These are phyloP conservation scores for Styela clava DNA, from an alignment of 23 tunicate species.

Conservation along the genomic window DNA sequence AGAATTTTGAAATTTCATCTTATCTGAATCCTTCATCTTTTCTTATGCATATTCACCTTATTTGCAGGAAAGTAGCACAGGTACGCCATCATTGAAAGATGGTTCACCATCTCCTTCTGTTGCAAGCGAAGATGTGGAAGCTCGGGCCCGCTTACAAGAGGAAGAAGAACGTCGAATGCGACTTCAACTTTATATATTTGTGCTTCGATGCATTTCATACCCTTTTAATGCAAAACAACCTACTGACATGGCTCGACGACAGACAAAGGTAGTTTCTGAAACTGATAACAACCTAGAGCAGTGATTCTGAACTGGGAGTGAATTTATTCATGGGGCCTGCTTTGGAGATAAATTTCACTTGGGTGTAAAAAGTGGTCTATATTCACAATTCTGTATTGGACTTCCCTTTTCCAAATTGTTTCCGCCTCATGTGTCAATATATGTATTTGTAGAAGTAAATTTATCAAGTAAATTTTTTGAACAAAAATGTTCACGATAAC, in stretches of 20 bases:
- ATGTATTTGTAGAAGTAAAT: no score
- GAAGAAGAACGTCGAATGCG: constrained; percentile 69
- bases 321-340: not conserved
- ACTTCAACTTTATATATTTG: constrained; percentile 88
- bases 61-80: constrained; percentile 56
- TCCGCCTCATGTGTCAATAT: no score
- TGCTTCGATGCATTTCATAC: constrained; percentile 83
- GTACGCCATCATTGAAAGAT: constrained; percentile 34
- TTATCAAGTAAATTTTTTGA: no score
- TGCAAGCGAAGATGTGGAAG: constrained; percentile 73
- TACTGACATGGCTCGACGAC: constrained; percentile 81
- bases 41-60: no score
- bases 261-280: constrained; percentile 73
- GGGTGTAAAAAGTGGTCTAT: not conserved
- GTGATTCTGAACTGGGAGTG: no score
- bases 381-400: no score
- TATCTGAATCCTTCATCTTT: no score
- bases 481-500: no score
- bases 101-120: constrained; percentile 81
- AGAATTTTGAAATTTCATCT: no score
- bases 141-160: constrained; percentile 46
- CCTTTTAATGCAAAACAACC: constrained; percentile 94
- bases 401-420: no score
- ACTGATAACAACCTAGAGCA: no score
- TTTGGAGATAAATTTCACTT: not conserved